Percentiles rank a stretch among this genome's conserved stretches.
phyloP scores from a whole-genome alignment of 2,888 invertebrate species.

The Leptarthrus brevirostris region DNA sequence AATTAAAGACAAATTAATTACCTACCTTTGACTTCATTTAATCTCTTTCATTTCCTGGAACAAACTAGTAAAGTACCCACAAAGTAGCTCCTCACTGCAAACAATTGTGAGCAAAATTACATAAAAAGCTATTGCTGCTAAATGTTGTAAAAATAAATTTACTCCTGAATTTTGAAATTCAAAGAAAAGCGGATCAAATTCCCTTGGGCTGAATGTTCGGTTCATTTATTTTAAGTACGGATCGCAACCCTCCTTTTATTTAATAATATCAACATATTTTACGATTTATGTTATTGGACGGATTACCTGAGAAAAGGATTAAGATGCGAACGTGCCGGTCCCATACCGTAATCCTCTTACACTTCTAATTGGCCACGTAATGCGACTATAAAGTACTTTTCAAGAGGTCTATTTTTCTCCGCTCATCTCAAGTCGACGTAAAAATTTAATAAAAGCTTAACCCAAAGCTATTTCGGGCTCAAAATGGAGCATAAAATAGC shows the following conservation, averaged over 20 bases:
- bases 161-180: too few relatives aligned
- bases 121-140: too few relatives aligned
- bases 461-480: conserved; percentile 18
- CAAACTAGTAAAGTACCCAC: too few relatives aligned
- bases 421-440: conserved; percentile 14
- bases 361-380: conserved; percentile 35
- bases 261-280: conserved; percentile 20
- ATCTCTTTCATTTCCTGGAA: too few relatives aligned
- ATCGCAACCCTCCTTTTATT: conserved; percentile 3
- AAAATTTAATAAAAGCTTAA: conserved; percentile 39
- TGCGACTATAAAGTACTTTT: conserved; percentile 24
- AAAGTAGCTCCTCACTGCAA: too few relatives aligned
- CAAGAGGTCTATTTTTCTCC: neutral
- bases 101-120: too few relatives aligned
- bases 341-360: conserved; percentile 20
- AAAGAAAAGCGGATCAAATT: too few relatives aligned
- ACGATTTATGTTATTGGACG: neutral
- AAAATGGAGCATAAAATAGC: conserved; percentile 26
- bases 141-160: too few relatives aligned
- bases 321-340: neutral
- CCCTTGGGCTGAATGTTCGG: too few relatives aligned
- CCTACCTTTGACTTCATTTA: too few relatives aligned
- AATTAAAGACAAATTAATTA: too few relatives aligned
- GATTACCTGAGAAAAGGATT: conserved; percentile 6
- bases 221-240: too few relatives aligned